Evolutionary conservation across 2,113 vertebrate species (phyloP), one percentile per base, ranked within the genome.

Genomic region (Salvelinus namaycush): DNA sequence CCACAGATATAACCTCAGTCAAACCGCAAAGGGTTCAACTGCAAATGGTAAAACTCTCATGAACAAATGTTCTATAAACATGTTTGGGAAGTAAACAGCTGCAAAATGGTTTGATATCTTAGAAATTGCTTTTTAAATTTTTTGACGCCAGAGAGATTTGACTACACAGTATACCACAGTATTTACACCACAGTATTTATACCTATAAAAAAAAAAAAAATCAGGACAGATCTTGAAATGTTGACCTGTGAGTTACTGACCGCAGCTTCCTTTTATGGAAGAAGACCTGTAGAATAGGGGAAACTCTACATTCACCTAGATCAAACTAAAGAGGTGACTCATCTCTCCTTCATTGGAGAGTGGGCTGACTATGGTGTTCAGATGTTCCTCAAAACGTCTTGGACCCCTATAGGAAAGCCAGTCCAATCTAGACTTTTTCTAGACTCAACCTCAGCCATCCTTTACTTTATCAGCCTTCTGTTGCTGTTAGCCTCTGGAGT

Each of bases 201-300:
- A 86, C 93, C 92, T 93, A 83, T 79, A 90, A 93, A 44, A 7
- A 39, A 0, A n/a, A n/a, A 44, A 9, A 0, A 9, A 2, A 0
- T 44, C 39, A 44, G 39, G 92, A 88, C 75, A 95, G 93, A 90
- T 81, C 89, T 87, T 91, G 92, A 85, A 93, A 89, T 74, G 89
- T 93, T 79, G 95, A 95, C 95, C 95, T 94, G 93, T 94, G 92
- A 92, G 92, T 94, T 93, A 94, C 95, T 96, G 96, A 95, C 94
- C 94, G 0, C 51, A 80, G 88, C 94, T 96, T 96, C 95, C 93
- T 94, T 84, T 70, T 74, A 83, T 81, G 87, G 75, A 84, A 91
- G 87, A 86, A 89, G 81, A 83, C 86, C 8, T 12, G 9, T 44
- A 77, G 84, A n/a, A 39, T 70, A 88, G 85, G 65, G 60, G 75